Conservation (phyloP, 30 jellyfish, hydroid and myxozoan genomes). For the Hydractinia symbiolongicarpus region DNA sequence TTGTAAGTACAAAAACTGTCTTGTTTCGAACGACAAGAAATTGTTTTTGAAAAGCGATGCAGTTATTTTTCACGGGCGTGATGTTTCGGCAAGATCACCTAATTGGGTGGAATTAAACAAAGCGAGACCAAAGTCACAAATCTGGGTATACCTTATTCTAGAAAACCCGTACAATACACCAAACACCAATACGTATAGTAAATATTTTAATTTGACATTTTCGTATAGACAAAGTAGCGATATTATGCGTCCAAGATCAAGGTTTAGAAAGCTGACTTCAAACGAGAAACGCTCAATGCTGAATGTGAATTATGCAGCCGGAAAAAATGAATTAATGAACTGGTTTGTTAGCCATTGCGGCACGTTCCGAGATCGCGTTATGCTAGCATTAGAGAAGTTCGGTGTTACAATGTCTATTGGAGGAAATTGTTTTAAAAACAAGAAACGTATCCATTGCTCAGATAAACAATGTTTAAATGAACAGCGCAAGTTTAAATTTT, state of each 20-base stretch:
- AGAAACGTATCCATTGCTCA: background rate
- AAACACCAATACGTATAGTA: constrained; percentile 32
- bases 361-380: background rate
- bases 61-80: constrained; percentile 64
- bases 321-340: background rate
- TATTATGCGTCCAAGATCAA: background rate
- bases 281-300: background rate
- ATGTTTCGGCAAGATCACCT: constrained; percentile 30
- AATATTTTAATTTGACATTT: constrained; percentile 37
- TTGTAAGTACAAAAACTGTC: constrained; percentile 49
- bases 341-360: background rate
- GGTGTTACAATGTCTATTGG: background rate
- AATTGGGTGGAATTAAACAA: background rate
- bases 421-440: background rate
- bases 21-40: constrained; percentile 35
- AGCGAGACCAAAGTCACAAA: constrained; percentile 39
- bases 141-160: constrained; percentile 62
- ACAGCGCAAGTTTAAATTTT: background rate
- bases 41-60: constrained; percentile 49
- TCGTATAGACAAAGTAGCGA: background rate
- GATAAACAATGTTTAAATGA: background rate
- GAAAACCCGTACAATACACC: constrained; percentile 70
- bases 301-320: background rate
- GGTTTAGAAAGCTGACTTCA: background rate
- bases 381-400: background rate